phyloP scores from a whole-genome alignment of 2,888 invertebrate species.

The Aleiodes alternator region DNA sequence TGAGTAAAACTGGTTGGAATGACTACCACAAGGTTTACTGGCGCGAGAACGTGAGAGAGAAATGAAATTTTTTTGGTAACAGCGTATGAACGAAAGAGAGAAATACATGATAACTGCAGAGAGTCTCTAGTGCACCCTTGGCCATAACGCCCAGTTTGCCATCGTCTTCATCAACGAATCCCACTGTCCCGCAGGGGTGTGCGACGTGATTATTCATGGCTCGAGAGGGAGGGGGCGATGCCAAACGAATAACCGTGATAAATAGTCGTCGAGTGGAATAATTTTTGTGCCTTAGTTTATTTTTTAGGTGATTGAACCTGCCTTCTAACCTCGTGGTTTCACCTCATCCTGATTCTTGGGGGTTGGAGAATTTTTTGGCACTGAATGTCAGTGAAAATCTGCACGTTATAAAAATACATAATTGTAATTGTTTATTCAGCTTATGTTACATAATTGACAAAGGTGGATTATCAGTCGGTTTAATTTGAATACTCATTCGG shows the following conservation, averaged over 20 bases:
- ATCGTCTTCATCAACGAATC: constrained; percentile 37
- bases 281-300: constrained; percentile 12
- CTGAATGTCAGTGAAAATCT: too few relatives aligned
- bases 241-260: constrained; percentile 57
- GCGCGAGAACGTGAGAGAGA: background rate
- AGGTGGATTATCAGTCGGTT: too few relatives aligned
- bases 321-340: background rate
- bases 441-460: too few relatives aligned
- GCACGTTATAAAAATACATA: background rate
- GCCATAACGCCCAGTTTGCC: constrained; percentile 17
- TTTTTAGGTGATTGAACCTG: background rate
- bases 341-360: background rate
- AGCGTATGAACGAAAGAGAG: too few relatives aligned
- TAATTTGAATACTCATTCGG: too few relatives aligned
- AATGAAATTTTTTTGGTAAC: too few relatives aligned
- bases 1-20: constrained; percentile 26
- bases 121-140: background rate
- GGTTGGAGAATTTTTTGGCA: background rate
- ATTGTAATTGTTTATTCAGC: background rate
- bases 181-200: constrained; percentile 32
- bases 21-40: constrained; percentile 40
- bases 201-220: constrained; percentile 59
- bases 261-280: constrained; percentile 46
- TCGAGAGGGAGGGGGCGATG: constrained; percentile 50
- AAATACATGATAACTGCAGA: constrained; percentile 24